Percentiles rank a stretch among this genome's conserved stretches.
Evolutionary conservation across 2,113 vertebrate genomes (phyloP).

Genomic region (Notechis scutatus): DNA sequence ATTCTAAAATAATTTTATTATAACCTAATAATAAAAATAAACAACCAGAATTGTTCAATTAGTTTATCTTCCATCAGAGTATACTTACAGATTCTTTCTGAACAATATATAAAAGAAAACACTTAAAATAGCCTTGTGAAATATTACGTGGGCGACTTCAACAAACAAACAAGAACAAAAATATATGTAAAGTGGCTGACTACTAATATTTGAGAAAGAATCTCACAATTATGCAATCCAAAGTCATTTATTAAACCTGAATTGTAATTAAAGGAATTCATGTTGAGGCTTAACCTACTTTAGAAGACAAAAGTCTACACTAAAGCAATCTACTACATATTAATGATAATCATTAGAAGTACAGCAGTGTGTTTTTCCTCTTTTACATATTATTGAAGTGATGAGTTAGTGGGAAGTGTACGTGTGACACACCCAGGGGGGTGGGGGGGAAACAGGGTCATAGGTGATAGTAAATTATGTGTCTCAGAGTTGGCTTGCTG

Average conservation of each 20-base stretch:
- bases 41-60: not conserved
- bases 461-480: too few relatives aligned
- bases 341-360: not conserved
- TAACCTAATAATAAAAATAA: not conserved
- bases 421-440: too few relatives aligned
- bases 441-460: too few relatives aligned
- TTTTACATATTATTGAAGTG: not conserved
- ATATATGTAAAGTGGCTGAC: constrained; percentile 15
- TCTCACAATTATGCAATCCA: constrained; percentile 12
- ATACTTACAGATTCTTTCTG: not conserved
- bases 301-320: not conserved
- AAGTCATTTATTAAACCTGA: constrained; percentile 25
- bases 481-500: too few relatives aligned
- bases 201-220: constrained; percentile 40
- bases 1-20: not conserved
- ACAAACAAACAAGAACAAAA: constrained; percentile 11
- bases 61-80: not conserved
- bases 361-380: not conserved
- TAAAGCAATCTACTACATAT: not conserved
- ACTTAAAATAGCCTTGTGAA: not conserved
- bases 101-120: not conserved
- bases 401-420: not conserved
- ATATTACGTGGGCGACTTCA: not conserved
- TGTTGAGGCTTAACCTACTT: not conserved
- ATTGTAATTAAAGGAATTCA: constrained; percentile 14